A percentile compares a stretch with the other conserved stretches of the same genome.
Conservation (phyloP, 2,797 vertebrate species). For the Chlorospingus flavigularis region DNA sequence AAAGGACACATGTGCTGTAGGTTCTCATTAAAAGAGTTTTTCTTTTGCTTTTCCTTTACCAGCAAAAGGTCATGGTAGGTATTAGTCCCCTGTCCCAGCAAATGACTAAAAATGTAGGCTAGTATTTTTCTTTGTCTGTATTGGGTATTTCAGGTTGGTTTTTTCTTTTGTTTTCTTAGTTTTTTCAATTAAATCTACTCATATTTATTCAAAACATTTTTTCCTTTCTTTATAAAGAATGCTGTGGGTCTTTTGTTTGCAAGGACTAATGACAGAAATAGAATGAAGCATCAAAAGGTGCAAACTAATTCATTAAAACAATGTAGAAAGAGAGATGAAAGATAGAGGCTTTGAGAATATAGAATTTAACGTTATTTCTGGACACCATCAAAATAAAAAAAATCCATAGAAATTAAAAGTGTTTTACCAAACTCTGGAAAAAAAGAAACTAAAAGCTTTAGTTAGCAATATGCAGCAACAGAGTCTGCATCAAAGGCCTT, state of each 20-base stretch:
- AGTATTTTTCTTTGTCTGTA: neutral
- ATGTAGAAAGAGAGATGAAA: neutral
- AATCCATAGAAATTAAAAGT: neutral
- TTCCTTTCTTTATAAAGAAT: neutral
- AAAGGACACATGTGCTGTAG: neutral
- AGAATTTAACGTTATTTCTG: neutral
- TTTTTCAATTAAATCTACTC: neutral
- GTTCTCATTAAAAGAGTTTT: neutral
- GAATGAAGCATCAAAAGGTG: neutral
- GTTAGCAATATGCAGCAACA: neutral
- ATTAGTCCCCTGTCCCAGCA: neutral
- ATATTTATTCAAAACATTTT: neutral
- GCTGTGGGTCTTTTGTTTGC: neutral
- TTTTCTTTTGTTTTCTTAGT: neutral
- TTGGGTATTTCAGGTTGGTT: neutral
- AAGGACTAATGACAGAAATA: neutral
- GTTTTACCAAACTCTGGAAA: neutral
- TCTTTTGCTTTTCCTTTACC: neutral
- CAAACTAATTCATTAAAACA: neutral
- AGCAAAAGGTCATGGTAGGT: neutral
- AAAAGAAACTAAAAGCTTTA: constrained; percentile 19
- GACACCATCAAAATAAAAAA: neutral
- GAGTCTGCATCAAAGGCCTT: neutral
- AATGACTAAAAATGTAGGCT: neutral
- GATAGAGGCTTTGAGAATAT: neutral